phyloP scores from a whole-genome alignment of 2,113 vertebrate genomes.

The Pogona vitticeps region DNA sequence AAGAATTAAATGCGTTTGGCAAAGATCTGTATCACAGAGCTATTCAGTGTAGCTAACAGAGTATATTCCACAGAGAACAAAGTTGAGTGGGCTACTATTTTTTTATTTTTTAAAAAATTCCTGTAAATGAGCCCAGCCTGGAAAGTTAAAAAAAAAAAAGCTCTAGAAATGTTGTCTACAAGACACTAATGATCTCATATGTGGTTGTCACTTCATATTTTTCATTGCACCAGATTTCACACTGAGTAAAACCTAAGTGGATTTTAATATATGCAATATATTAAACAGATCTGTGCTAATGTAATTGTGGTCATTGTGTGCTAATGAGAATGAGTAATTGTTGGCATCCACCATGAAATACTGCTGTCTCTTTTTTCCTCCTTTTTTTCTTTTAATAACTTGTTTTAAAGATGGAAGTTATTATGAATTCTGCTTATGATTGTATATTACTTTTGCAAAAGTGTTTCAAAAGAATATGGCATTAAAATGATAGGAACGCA shows the following conservation, averaged over 20 bases:
- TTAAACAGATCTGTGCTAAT: neutral
- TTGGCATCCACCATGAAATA: neutral
- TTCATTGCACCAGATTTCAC: slow-evolving; percentile 1
- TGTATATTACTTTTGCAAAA: neutral
- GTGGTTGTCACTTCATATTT: slow-evolving; percentile 8
- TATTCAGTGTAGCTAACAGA: neutral
- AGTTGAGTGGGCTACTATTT: neutral
- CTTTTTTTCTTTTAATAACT: neutral
- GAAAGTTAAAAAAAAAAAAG: fast-evolving
- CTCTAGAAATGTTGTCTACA: fast-evolving
- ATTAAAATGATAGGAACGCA: slow-evolving; percentile 5
- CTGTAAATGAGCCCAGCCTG: neutral
- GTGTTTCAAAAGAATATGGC: no score
- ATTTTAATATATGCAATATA: neutral
- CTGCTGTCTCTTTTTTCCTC: fast-evolving
- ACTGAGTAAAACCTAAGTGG: neutral
- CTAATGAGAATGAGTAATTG: slow-evolving; percentile 7
- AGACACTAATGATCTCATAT: neutral
- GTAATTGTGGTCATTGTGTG: neutral
- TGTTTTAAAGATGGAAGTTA: neutral
- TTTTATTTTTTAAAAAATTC: neutral
- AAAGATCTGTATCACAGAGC: neutral
- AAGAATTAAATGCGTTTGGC: neutral
- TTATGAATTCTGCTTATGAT: slow-evolving; percentile 6
- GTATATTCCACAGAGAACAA: neutral